Evolutionary conservation across 35 echinoderm and acorn worm species (phyloP), one percentile per base, ranked within the genome.

Genomic region (Lytechinus pictus): DNA sequence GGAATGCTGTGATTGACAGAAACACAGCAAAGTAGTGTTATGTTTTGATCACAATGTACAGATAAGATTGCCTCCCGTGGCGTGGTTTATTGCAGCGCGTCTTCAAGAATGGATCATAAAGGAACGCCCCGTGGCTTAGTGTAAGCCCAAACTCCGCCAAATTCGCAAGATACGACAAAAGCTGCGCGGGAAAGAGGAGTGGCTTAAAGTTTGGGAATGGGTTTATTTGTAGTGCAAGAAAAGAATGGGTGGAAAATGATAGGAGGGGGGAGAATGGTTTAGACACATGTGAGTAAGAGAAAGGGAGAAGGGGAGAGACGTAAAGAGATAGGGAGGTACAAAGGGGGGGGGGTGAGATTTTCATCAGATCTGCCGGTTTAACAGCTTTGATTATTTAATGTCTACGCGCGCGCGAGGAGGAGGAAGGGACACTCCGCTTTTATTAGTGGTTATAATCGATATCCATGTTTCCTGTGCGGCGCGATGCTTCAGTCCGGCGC

Each of bases 361-460:
- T 33, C n/a, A 57, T 93, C 92, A 53, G 53, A 93, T 13, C 54
- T 21, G 92, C 92, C 57, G 92, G 92, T 93, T 55, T 55, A 93
- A 57, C 92, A 93, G 92, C 54, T 27, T 28, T 57, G 55, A 57
- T 57, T 56, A 54, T 93, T 57, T 93, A 10, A 27, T 93, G n/a
- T 93, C 8, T 92, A 5, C 88, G 28, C 66, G 66, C 66, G 52
- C 88, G 88, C 33, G 28, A 44, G 33, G 33, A 44, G 27, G 54
- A 93, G 92, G 92, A 93, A 93, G 92, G 51, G 28, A 11, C 9
- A 33, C 92, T 28, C 54, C n/a, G 92, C 92, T 93, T 90, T 44
- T 93, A 93, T 93, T 93, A 54, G 52, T 53, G 92, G 14, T 10
- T n/a, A 27, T 12, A 93, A 93, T 93, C 92, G 92, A 93, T 93